phyloP scores from a whole-genome alignment of 30 jellyfish, hydroid and myxozoan genomes.

The Aurelia sp. region DNA sequence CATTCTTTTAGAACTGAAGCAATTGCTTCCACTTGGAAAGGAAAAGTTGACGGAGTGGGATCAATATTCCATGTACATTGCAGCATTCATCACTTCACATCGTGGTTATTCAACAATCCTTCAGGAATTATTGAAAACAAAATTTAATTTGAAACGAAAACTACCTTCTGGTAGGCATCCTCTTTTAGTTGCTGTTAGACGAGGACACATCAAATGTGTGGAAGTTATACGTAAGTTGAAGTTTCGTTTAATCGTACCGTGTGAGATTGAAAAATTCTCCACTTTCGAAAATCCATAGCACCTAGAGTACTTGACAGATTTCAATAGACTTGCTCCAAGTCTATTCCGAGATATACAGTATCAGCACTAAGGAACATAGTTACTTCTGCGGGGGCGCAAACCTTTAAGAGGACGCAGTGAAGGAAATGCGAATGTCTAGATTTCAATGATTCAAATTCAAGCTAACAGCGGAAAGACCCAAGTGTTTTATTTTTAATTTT shows the following conservation, averaged over 20 bases:
- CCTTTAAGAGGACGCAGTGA: too few species aligned
- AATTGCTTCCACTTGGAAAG: conserved; percentile 9
- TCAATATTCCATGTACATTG: conserved; percentile 26
- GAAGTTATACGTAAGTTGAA: conserved; percentile 71
- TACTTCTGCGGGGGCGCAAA: too few species aligned
- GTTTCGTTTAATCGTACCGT: not conserved
- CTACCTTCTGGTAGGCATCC: conserved; percentile 83
- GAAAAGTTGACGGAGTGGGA: conserved; percentile 24
- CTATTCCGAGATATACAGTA: too few species aligned
- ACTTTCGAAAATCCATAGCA: too few species aligned
- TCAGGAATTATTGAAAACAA: conserved; percentile 18
- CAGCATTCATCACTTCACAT: conserved; percentile 64
- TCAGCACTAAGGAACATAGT: too few species aligned
- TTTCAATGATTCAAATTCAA: too few species aligned
- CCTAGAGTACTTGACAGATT: too few species aligned
- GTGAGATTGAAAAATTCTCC: too few species aligned
- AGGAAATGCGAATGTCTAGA: too few species aligned
- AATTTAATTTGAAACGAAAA: conserved; percentile 26
- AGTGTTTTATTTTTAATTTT: too few species aligned
- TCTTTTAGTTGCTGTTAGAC: conserved; percentile 64
- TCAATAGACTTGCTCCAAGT: too few species aligned
- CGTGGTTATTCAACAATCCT: conserved; percentile 50
- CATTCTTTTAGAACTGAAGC: conserved; percentile 9
- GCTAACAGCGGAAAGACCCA: too few species aligned
- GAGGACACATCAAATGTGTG: conserved; percentile 61